Percentiles rank a stretch among this genome's conserved stretches.
phyloP scores from a whole-genome alignment of 2,113 vertebrate species.

The Patagioenas fasciata region DNA sequence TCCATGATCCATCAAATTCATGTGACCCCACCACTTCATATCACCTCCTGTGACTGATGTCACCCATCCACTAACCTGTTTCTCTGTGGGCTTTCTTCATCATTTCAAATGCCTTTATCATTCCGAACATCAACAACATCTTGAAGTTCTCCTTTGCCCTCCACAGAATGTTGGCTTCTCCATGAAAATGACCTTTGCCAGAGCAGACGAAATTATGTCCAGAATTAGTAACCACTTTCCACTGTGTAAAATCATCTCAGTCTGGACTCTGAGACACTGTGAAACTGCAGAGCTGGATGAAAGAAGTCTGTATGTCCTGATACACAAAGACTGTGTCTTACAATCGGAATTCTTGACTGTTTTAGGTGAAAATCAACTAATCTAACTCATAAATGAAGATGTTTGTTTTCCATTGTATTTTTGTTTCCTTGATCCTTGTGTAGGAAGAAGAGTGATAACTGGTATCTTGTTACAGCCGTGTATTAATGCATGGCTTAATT shows the following conservation, averaged over 20 bases:
- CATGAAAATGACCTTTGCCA: not conserved
- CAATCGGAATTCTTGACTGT: not conserved
- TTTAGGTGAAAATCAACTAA: not conserved
- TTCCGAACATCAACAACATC: not conserved
- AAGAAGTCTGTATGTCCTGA: not conserved
- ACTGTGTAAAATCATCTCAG: not conserved
- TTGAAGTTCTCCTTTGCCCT: not conserved
- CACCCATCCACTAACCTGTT: not conserved
- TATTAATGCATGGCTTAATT: not conserved
- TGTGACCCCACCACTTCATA: not conserved
- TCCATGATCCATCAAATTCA: not conserved
- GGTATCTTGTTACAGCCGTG: fast-evolving
- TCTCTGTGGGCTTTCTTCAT: not conserved
- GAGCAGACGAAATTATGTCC: not conserved
- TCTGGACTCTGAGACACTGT: not conserved
- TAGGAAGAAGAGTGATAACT: not conserved
- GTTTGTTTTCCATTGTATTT: not conserved
- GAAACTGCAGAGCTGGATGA: not conserved
- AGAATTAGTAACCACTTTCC: not conserved
- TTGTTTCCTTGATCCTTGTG: not conserved
- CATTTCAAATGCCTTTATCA: not conserved
- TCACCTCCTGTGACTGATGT: not conserved
- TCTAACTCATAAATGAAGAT: not conserved
- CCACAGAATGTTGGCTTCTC: not conserved
- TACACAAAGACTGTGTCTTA: not conserved